Conservation (phyloP, 1,140 invertebrate genomes). For the Latrodectus geometricus region DNA sequence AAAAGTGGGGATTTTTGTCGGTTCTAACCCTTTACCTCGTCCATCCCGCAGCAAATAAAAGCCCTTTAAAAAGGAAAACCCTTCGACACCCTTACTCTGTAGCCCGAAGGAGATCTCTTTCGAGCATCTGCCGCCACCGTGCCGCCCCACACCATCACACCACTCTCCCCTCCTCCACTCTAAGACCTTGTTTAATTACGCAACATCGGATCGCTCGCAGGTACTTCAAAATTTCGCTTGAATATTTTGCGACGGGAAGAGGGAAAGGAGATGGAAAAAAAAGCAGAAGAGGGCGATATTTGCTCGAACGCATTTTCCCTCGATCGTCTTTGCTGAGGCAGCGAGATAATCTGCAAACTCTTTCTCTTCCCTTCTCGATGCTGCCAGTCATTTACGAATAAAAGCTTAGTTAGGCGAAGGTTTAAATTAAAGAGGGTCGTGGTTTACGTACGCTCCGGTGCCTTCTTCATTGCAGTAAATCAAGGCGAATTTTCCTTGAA, state of each 20-base stretch:
- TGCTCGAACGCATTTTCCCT: constrained; percentile 6
- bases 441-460: neutral
- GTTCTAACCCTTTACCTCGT: constrained; percentile 14
- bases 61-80: neutral
- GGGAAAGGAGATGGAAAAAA: neutral
- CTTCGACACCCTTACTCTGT: constrained; percentile 20
- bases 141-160: neutral
- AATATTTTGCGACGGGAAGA: constrained; percentile 12
- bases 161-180: neutral
- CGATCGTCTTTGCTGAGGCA: constrained; percentile 25
- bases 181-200: constrained; percentile 21
- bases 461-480: neutral
- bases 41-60: neutral
- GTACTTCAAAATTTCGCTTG: constrained; percentile 25
- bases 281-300: neutral
- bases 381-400: neutral
- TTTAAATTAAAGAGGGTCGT: constrained; percentile 12
- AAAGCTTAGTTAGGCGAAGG: constrained; percentile 20
- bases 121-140: neutral
- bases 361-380: neutral
- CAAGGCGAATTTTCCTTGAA: too few species aligned
- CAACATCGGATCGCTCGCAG: neutral
- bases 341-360: neutral
- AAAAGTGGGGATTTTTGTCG: neutral
- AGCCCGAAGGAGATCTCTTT: constrained; percentile 1